Evolutionary conservation across 2,888 invertebrate genomes (phyloP), one percentile per base, ranked within the genome.

Genomic region (Tricholauxania praeusta): DNA sequence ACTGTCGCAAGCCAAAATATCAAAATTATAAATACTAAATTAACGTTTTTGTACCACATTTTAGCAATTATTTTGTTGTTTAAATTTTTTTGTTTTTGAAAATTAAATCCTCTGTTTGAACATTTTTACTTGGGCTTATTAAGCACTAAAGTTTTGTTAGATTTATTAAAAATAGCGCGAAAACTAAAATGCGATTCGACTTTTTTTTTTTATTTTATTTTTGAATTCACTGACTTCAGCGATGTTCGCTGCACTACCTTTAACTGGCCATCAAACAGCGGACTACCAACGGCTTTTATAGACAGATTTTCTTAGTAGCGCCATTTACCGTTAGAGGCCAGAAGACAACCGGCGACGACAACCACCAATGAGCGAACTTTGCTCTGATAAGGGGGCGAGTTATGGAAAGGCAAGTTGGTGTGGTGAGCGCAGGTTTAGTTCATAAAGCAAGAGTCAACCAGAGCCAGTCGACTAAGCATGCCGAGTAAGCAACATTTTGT

Each of bases 251-350:
- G 49, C 68, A 68, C 59, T 59, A 10, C 57, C 14, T 80, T 79
- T 69, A 78, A 79, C 82, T 82, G 80, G 80, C 75, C 78, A 80
- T 71, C 76, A 76, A 80, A 80, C 76, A 79, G 81, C 74, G 82
- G 75, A 80, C 76, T 80, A 76, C 78, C 79, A 75, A 72, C 78
- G 78, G 80, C 82, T 84, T 84, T 85, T 84, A 84, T 84, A 84
- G 71, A 66, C 32, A 62, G 52, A 62, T 69, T 62, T 28, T 65
- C 47, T 67, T 12, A 12, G 48, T 1, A 52, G 62, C 51, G 57
- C 28, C 55, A 64, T 53, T 53, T 71, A 73, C 72, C 71, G 72
- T 74, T 66, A 76, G 69, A 73, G 70, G 70, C 74, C 74, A 74
- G 74, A 74, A 74, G 75, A 74, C 73, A 72, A 75, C 67, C 17